Evolutionary conservation across 2,113 vertebrate genomes (phyloP).

Genomic region (Pseudopodoces humilis): DNA sequence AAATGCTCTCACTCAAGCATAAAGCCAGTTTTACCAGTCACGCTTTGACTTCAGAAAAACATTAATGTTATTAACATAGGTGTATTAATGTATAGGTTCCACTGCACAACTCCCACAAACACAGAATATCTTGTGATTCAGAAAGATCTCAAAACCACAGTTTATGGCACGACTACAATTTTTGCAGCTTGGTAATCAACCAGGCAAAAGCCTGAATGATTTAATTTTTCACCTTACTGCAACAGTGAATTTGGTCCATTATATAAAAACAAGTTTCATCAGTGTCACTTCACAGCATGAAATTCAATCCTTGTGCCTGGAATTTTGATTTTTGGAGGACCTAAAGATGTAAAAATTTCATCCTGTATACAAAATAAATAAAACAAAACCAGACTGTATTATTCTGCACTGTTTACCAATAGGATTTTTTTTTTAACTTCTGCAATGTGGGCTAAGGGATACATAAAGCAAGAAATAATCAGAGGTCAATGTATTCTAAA

Average conservation of each 20-base stretch:
- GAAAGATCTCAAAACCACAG: not conserved
- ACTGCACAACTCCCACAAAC: not conserved
- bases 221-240: not conserved
- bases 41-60: not conserved
- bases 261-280: slow-evolving; percentile 11
- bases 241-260: not conserved
- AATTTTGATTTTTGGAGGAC: not conserved
- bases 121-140: not conserved
- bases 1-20: slow-evolving; percentile 28
- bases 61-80: not conserved
- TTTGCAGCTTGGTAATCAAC: not conserved
- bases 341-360: not conserved
- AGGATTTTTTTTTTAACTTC: not conserved
- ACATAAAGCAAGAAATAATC: slow-evolving; percentile 55
- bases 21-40: slow-evolving; percentile 1
- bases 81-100: not conserved
- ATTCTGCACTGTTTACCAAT: not conserved
- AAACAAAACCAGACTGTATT: not conserved
- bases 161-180: not conserved
- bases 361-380: not conserved
- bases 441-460: slow-evolving; percentile 53
- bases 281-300: not conserved
- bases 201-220: not conserved
- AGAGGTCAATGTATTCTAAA: slow-evolving; percentile 58
- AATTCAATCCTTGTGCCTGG: not conserved